These are phyloP conservation scores for Dinoponera quadriceps DNA, from an alignment of 1,140 invertebrate species.

Conservation along the genomic window DNA sequence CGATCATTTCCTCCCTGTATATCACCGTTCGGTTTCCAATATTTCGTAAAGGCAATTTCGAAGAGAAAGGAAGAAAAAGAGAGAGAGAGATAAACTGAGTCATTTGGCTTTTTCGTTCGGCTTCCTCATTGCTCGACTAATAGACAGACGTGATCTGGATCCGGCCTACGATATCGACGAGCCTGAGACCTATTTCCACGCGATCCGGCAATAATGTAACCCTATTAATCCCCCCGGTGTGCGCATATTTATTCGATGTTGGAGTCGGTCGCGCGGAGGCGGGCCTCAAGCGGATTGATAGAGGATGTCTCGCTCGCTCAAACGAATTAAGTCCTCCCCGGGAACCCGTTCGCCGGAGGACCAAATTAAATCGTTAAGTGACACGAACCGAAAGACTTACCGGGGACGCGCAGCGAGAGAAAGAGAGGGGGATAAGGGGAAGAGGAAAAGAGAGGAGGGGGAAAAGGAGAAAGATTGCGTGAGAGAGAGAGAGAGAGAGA, in stretches of 20 bases:
- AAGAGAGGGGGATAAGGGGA: conserved; percentile 16
- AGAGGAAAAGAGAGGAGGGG: background rate
- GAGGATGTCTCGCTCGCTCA: conserved; percentile 43
- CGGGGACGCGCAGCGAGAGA: conserved; percentile 15
- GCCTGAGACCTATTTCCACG: conserved; percentile 2
- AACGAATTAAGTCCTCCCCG: conserved; percentile 18
- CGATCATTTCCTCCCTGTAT: no score
- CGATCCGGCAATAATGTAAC: background rate
- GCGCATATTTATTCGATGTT: conserved; percentile 31
- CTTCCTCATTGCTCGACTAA: conserved; percentile 27
- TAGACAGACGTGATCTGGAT: conserved; percentile 37
- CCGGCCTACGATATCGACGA: conserved; percentile 51
- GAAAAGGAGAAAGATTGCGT: no score
- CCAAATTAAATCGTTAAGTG: conserved; percentile 33
- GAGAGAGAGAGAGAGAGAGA: conserved; percentile 18
- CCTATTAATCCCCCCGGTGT: conserved; percentile 30
- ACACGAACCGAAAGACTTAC: background rate
- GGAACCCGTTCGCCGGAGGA: background rate
- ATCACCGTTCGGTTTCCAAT: no score
- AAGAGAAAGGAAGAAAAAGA: background rate
- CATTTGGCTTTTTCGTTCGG: background rate
- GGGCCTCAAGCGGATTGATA: conserved; percentile 36
- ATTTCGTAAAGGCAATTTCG: no score
- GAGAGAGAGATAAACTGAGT: background rate
- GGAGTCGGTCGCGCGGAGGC: background rate